phyloP scores from a whole-genome alignment of 2,888 invertebrate genomes.

The Parnassius orleans region DNA sequence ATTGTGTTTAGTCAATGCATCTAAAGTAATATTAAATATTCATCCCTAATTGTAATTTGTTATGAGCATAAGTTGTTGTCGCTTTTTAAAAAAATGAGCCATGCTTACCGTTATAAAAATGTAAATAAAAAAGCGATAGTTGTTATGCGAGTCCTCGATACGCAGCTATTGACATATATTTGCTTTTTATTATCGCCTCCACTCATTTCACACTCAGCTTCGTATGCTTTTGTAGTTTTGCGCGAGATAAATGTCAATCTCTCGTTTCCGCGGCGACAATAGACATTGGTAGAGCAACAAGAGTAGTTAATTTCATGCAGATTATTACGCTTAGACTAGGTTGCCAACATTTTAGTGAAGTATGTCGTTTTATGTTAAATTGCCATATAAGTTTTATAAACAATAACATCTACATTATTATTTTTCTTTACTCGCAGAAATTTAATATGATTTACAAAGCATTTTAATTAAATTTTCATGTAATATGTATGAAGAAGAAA shows the following conservation, averaged over 20 bases:
- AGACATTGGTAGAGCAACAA: constrained; percentile 26
- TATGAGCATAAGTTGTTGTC: not conserved
- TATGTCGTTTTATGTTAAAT: not conserved
- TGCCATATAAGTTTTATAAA: no score
- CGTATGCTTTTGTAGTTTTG: constrained; percentile 18
- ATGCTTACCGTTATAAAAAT: constrained; percentile 22
- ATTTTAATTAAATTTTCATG: no score
- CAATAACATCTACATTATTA: no score
- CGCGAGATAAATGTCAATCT: constrained; percentile 11
- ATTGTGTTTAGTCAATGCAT: no score
- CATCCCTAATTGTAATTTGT: no score
- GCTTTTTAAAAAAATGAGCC: constrained; percentile 7
- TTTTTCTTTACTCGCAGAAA: no score
- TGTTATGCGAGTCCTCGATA: constrained; percentile 19
- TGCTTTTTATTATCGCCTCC: constrained; percentile 22
- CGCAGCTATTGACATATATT: constrained; percentile 23
- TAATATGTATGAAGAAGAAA: no score
- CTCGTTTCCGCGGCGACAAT: constrained; percentile 12
- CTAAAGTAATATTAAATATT: no score
- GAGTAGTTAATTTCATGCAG: constrained; percentile 44
- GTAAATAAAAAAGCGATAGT: constrained; percentile 15
- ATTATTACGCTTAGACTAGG: constrained; percentile 33
- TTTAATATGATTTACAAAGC: no score
- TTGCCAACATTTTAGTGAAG: constrained; percentile 9
- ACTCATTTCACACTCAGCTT: constrained; percentile 24